phyloP scores from a whole-genome alignment of 2,797 vertebrate genomes.

The Protosalanx chinensis region DNA sequence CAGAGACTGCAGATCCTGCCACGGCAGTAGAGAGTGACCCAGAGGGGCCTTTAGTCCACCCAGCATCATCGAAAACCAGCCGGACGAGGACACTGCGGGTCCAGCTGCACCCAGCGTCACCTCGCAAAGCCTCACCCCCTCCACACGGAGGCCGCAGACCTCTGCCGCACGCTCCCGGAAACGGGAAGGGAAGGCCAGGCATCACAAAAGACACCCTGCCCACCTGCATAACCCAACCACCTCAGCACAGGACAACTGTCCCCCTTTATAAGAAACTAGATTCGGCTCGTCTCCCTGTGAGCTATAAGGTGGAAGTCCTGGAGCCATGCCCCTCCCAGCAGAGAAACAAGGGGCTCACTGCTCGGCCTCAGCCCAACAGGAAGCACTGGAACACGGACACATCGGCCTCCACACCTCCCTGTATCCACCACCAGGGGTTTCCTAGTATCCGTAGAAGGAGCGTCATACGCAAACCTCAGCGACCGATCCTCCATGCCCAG shows the following conservation, averaged over 20 bases:
- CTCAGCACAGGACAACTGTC: background rate
- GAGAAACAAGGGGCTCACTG: background rate
- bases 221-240: background rate
- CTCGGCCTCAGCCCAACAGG: background rate
- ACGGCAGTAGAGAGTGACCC: background rate
- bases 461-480: background rate
- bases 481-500: conserved; percentile 1
- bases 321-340: background rate
- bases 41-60: background rate
- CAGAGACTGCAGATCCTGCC: background rate
- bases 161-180: background rate
- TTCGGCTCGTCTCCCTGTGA: background rate
- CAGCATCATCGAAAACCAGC: accelerated
- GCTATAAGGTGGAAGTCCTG: background rate
- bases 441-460: background rate
- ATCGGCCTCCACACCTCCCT: no score
- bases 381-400: background rate
- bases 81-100: background rate
- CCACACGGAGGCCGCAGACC: background rate
- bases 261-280: background rate
- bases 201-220: background rate
- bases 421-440: background rate
- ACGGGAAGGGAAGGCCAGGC: background rate
- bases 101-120: background rate
- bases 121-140: background rate